A percentile compares a stretch with the other conserved stretches of the same genome.
These are phyloP conservation scores for Urosaurus nigricauda DNA, from an alignment of 2,797 vertebrate species.

Conservation along the genomic window DNA sequence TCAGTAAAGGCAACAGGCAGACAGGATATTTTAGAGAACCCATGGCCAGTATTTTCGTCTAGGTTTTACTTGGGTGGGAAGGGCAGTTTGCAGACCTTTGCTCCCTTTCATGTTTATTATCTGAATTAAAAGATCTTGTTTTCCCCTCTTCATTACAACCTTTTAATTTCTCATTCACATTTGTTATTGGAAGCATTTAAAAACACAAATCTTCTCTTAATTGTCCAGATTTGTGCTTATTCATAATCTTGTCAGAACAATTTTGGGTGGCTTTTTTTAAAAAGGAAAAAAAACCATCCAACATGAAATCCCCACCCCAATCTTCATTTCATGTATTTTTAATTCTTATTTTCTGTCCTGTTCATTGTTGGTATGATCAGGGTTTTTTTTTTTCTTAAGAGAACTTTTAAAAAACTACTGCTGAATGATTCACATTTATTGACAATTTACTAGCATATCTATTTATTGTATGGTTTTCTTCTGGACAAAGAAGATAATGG, in stretches of 20 bases:
- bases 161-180: slow-evolving; percentile 67
- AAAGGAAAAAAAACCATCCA: background rate
- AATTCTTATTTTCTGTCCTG: background rate
- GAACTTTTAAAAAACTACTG: slow-evolving; percentile 55
- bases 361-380: slow-evolving; percentile 42
- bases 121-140: slow-evolving; percentile 68
- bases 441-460: slow-evolving; percentile 76
- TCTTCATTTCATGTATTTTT: slow-evolving; percentile 24
- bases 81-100: slow-evolving; percentile 65
- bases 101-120: slow-evolving; percentile 61
- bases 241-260: slow-evolving; percentile 45
- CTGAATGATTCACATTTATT: slow-evolving; percentile 68
- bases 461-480: slow-evolving; percentile 73
- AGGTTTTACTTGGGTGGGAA: slow-evolving; percentile 65
- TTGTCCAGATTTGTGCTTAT: slow-evolving; percentile 52
- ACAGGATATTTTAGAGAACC: slow-evolving; percentile 72
- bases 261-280: background rate
- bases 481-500: slow-evolving; percentile 57
- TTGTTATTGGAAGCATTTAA: slow-evolving; percentile 76
- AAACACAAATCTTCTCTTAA: slow-evolving; percentile 53
- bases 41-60: slow-evolving; percentile 77
- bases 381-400: slow-evolving; percentile 46
- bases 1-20: slow-evolving; percentile 64
- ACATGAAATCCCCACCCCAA: background rate
- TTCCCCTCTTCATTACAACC: slow-evolving; percentile 59